These are phyloP conservation scores for Galago senegalensis DNA, from an alignment of 2,797 vertebrate genomes.

Conservation along the genomic window DNA sequence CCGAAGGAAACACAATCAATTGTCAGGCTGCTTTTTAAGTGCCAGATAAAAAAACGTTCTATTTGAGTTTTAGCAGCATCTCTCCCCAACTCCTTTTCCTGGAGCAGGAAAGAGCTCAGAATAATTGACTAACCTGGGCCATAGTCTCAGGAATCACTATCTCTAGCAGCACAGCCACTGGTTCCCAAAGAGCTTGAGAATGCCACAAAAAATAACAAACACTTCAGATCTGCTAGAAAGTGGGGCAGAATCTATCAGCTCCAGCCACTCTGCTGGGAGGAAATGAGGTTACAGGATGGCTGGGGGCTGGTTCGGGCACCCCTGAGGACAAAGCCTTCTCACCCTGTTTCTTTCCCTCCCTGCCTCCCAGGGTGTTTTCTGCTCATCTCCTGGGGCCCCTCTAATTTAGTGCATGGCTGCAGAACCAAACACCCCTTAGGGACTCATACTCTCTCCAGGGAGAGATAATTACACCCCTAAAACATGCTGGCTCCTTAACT, in stretches of 20 bases:
- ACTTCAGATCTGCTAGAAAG: constrained; percentile 32
- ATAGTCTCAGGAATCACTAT: not conserved
- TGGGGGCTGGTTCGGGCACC: not conserved
- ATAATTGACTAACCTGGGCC: not conserved
- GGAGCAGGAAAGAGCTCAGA: not conserved
- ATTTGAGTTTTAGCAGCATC: not conserved
- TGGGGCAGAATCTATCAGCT: not conserved
- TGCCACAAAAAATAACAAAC: not conserved
- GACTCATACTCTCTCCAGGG: not conserved
- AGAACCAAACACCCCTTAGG: not conserved
- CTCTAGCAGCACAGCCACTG: not conserved
- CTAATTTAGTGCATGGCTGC: not conserved
- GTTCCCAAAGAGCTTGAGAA: not conserved
- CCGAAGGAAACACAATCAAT: not conserved
- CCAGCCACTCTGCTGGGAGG: not conserved
- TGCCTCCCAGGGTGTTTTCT: not conserved
- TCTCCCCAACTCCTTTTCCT: not conserved
- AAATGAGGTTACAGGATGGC: constrained; percentile 58
- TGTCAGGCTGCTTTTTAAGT: not conserved
- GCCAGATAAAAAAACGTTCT: not conserved
- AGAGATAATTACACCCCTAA: not conserved
- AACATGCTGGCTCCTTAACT: constrained; percentile 1
- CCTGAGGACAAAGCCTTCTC: not conserved
- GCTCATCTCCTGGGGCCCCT: not conserved
- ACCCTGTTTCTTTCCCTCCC: not conserved